Base-by-base conservation (phyloP, 2,888 invertebrate genomes). In the Iselma pallidipennis region DNA sequence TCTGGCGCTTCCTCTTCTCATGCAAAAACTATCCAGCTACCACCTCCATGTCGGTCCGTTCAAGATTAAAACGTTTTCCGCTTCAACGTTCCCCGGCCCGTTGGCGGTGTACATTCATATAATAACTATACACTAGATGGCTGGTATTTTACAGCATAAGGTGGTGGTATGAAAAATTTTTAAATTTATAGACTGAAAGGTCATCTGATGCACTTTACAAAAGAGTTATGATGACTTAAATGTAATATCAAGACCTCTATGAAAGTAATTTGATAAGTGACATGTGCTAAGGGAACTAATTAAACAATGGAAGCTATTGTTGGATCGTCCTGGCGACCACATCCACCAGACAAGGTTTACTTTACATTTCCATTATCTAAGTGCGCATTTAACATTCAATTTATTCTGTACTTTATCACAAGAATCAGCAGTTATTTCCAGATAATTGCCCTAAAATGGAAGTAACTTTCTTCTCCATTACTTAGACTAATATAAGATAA, bases 31-130 rank as follows among this genome's bases (percentile, higher is more conserved):
- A 65, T 63, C 63, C 51, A 29, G 45, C 61, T 50, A 65, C 57
- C 61, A 59, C 61, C 59, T 45, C 65, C 58, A 51, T 51, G 52
- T 9, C 12, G 45, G 45, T 10, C 45, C 45, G 45, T 49, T 57
- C 52, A 60, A 63, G 67, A 67, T 67, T 66, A 67, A 63, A 66
- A 66, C 67, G 59, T 63, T 67, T 61, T 65, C 65, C 63, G 67
- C 61, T 65, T 45, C 56, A 65, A 65, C 42, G 63, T 55, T 57
- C 21, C n/a, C 54, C 54, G 57, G 49, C 28, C 55, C 51, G 54
- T 55, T 51, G 10, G 29, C 29, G 29, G 29, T 33, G 10, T 33
- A 33, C n/a, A n/a, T n/a, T n/a, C n/a, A n/a, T n/a, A n/a, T n/a
- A n/a, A n/a, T n/a, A n/a, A n/a, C n/a, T n/a, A n/a, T n/a, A n/a